A percentile compares a stretch with the other conserved stretches of the same genome.
Evolutionary conservation across 2,113 vertebrate genomes (phyloP).

Genomic region (Abramis brama): DNA sequence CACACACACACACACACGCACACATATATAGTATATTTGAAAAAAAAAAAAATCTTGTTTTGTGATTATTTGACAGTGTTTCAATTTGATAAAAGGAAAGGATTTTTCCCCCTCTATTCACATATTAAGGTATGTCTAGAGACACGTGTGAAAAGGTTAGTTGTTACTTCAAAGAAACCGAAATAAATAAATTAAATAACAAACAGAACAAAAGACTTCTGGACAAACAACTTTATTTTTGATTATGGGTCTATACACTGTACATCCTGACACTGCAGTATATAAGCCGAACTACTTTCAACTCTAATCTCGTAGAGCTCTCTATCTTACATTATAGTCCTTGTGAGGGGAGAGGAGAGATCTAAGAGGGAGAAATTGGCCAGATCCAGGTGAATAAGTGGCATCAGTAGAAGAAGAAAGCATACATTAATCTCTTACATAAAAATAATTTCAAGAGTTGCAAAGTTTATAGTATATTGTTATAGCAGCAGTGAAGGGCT

Average conservation of each 20-base stretch:
- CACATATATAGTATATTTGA: too few relatives aligned
- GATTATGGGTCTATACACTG: slow-evolving; percentile 98
- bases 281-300: slow-evolving; percentile 95
- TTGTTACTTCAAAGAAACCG: slow-evolving; percentile 18
- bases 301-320: slow-evolving; percentile 92
- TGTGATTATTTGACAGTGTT: background rate
- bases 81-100: background rate
- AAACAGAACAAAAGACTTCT: slow-evolving; percentile 65
- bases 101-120: background rate
- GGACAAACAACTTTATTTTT: slow-evolving; percentile 96
- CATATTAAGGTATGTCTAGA: background rate
- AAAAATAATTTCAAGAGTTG: slow-evolving; percentile 94
- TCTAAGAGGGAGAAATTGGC: slow-evolving; percentile 41
- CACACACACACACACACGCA: too few relatives aligned
- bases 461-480: slow-evolving; percentile 82
- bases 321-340: slow-evolving; percentile 90
- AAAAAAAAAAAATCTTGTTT: too few relatives aligned
- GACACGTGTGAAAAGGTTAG: background rate
- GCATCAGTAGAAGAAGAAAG: slow-evolving; percentile 93
- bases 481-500: slow-evolving; percentile 92
- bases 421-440: slow-evolving; percentile 91
- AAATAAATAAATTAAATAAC: background rate
- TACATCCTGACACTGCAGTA: slow-evolving; percentile 95
- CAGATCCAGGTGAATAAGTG: slow-evolving; percentile 84
- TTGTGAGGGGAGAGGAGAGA: slow-evolving; percentile 67